Base-by-base conservation (phyloP, 1,140 invertebrate genomes). In the Drosophila tristis region DNA sequence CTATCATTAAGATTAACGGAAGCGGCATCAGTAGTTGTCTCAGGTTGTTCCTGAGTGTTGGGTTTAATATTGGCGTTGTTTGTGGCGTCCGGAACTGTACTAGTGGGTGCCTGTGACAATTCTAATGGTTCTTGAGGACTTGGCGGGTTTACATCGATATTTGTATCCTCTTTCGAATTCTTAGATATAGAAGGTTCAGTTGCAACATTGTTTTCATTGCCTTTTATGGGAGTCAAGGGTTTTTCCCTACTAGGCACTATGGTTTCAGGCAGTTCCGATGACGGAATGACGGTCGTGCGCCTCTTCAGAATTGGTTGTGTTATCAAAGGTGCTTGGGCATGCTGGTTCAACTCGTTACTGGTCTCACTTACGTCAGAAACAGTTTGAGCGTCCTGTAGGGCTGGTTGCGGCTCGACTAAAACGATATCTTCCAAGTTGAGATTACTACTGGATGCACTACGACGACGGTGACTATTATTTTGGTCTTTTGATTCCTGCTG, bases 391-490 rank as follows among this genome's bases (percentile, higher is more conserved):
- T 20, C 9, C 5, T 79, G 71, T 0, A 79, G 23, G 15, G 54
- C 49, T 5, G 84, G 67, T 50, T 86, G 78, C 1, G 90, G 90
- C 53, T 91, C 90, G 49, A 91, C 71, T 4, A 91, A 59, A 29
- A 90, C 75, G 55, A 91, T 87, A 45, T 91, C 90, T 45, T 91
- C 90, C 13, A 91, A 59, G 54, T 90, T 85, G 3, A 74, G 20
- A 7, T 48, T 13, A 48, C 49, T 51, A 39, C 25, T 60, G 0
- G 84, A 80, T 5, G 47, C 50, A 64, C 74, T 90, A 7, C 76
- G 65, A 23, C 85, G 70, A 15, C 61, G 55, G 1, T 56, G 53
- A 31, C 16, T 49, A 25, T 66, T 39, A 0, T 66, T 57, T 15
- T 77, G 61, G 15, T 57, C 39, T 23, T 78, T 70, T 16, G 60